These are phyloP conservation scores for Catamblyrhynchus diadema DNA, from an alignment of 2,797 vertebrate species.

Conservation along the genomic window DNA sequence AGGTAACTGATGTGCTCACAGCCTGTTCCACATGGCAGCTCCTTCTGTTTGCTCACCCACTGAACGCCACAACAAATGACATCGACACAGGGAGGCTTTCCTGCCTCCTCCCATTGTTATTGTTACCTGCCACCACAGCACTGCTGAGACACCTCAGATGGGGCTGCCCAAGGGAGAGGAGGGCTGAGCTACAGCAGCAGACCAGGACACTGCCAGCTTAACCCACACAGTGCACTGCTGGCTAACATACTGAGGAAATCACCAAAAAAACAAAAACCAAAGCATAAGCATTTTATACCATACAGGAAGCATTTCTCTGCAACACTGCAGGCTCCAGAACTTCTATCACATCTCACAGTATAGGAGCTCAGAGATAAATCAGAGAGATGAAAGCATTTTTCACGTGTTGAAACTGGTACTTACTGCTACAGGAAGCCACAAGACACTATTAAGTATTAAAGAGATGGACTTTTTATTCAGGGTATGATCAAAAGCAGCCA, in stretches of 20 bases:
- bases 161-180: background rate
- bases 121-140: background rate
- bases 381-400: background rate
- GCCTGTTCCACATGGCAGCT: background rate
- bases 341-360: background rate
- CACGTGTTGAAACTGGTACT: background rate
- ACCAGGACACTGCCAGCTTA: background rate
- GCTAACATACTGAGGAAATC: accelerated
- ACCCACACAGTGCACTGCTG: background rate
- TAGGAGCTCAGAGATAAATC: background rate
- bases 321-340: background rate
- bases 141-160: background rate
- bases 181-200: background rate
- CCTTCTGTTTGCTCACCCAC: background rate
- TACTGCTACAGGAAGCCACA: background rate
- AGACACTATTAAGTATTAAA: background rate
- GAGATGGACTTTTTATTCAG: background rate
- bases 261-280: background rate
- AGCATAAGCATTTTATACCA: background rate
- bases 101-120: background rate
- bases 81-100: background rate
- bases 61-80: background rate
- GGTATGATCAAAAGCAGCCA: background rate
- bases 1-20: background rate
- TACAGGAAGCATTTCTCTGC: background rate